Conservation (phyloP, 2,888 invertebrate genomes). For the Eupithecia inturbata region DNA sequence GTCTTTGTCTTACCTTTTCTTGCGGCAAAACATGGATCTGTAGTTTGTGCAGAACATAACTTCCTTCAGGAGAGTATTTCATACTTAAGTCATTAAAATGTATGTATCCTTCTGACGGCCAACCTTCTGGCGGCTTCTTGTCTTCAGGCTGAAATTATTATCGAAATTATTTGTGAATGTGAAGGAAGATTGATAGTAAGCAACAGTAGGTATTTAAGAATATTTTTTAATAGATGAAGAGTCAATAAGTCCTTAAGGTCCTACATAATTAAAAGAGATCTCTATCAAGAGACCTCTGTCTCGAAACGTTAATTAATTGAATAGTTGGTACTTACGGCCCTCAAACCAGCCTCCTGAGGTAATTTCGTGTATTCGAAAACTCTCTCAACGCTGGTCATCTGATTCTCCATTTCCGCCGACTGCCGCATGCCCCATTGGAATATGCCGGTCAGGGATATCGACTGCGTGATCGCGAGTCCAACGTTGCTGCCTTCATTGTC, state of each 20-base stretch:
- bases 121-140: conserved; percentile 70
- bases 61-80: conserved; percentile 80
- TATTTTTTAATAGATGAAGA: too few relatives aligned
- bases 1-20: conserved; percentile 72
- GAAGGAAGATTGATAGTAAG: neutral
- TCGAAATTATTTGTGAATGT: neutral
- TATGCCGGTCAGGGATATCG: conserved; percentile 85
- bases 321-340: conserved; percentile 56
- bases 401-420: conserved; percentile 92
- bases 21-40: conserved; percentile 74
- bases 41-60: conserved; percentile 82
- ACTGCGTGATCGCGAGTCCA: conserved; percentile 87
- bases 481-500: conserved; percentile 84
- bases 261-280: neutral
- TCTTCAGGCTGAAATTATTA: conserved; percentile 55
- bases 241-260: neutral
- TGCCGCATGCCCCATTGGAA: conserved; percentile 93
- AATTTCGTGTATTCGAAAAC: conserved; percentile 87
- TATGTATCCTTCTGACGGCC: conserved; percentile 83
- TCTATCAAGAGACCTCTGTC: neutral
- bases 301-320: neutral
- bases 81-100: conserved; percentile 78
- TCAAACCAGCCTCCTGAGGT: conserved; percentile 78
- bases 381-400: conserved; percentile 92
- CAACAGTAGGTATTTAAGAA: neutral